These are phyloP conservation scores for Cotesia vestalis DNA, from an alignment of 1,140 invertebrate species.

Conservation along the genomic window DNA sequence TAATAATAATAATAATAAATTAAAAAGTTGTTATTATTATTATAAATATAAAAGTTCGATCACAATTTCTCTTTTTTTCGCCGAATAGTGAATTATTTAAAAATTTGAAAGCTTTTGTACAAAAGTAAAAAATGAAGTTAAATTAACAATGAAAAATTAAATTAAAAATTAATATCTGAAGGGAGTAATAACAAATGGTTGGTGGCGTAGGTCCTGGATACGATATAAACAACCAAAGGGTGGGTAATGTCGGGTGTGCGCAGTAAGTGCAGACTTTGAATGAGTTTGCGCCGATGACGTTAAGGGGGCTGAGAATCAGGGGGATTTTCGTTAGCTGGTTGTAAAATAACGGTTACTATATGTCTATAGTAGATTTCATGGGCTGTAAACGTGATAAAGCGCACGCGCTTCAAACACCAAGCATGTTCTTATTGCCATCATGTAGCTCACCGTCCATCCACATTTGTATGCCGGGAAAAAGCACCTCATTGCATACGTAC, in stretches of 20 bases:
- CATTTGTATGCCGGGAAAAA: slow-evolving; percentile 1
- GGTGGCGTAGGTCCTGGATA: slow-evolving; percentile 28
- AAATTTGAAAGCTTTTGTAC: no score
- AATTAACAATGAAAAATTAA: no score
- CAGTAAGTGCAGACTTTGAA: not conserved
- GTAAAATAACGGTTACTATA: slow-evolving; percentile 17
- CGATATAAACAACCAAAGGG: not conserved
- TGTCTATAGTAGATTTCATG: not conserved
- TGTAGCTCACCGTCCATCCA: no score
- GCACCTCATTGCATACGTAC: not conserved
- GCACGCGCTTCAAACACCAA: slow-evolving; percentile 17
- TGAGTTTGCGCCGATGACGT: slow-evolving; percentile 1
- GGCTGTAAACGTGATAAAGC: not conserved
- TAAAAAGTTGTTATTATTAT: no score
- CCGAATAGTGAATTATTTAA: no score
- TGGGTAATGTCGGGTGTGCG: not conserved
- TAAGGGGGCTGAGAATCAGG: not conserved
- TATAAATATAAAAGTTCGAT: no score
- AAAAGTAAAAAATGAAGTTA: no score
- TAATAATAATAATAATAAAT: no score
- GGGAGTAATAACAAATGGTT: not conserved
- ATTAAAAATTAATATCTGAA: no score
- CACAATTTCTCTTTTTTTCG: no score
- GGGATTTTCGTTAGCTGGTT: not conserved
- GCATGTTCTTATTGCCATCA: not conserved